phyloP scores from a whole-genome alignment of 2,888 invertebrate genomes.

The Alloplasta piceator region DNA sequence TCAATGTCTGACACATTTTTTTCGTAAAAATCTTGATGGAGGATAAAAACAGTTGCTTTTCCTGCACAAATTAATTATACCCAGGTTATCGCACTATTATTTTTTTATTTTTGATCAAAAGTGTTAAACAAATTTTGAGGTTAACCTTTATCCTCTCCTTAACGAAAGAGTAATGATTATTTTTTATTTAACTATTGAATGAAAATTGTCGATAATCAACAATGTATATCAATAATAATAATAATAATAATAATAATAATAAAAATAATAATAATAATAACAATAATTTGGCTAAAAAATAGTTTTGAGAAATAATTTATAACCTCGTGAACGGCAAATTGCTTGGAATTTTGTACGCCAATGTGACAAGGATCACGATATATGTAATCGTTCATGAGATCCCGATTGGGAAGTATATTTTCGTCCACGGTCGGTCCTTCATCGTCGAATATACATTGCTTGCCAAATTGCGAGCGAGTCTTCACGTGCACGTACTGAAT shows the following conservation, averaged over 20 bases:
- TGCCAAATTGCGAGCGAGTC: conserved; percentile 89
- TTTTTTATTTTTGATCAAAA: too few species aligned
- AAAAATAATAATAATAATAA: conserved; percentile 9
- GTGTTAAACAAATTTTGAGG: too few species aligned
- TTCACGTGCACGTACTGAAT: conserved; percentile 87
- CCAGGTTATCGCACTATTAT: too few species aligned
- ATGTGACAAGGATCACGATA: conserved; percentile 87
- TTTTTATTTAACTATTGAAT: too few species aligned
- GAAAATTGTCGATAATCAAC: too few species aligned
- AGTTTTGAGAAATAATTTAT: conserved; percentile 79
- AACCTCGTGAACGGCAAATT: conserved; percentile 87
- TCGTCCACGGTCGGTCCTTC: conserved; percentile 83
- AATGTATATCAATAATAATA: too few species aligned
- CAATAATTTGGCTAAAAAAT: neutral
- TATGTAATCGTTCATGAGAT: conserved; percentile 86
- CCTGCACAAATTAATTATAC: too few species aligned
- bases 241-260: neutral
- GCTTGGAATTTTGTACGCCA: conserved; percentile 86
- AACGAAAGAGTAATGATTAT: too few species aligned
- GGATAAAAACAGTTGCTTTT: too few species aligned
- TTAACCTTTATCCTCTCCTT: too few species aligned
- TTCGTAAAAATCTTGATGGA: too few species aligned
- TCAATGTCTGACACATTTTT: too few species aligned
- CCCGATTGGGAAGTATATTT: conserved; percentile 82
- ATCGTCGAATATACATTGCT: conserved; percentile 88